Evolutionary conservation across 30 jellyfish, hydroid and myxozoan species (phyloP).

Genomic region (Hydractinia echinata): DNA sequence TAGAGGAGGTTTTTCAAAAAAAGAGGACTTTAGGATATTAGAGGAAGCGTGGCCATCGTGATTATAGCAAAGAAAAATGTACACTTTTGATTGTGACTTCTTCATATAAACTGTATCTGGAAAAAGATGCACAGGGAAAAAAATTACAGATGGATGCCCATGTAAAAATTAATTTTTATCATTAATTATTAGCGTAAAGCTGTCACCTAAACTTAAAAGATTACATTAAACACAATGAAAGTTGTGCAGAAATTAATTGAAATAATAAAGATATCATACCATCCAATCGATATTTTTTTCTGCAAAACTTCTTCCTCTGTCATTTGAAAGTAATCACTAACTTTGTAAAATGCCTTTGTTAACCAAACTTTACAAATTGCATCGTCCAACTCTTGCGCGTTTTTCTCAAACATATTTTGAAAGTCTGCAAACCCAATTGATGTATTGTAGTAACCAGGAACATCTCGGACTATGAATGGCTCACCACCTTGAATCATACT

Average conservation of each 20-base stretch:
- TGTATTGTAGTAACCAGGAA: conserved; percentile 17
- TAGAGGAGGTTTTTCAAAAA: no score
- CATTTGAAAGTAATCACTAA: conserved; percentile 27
- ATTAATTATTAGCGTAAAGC: no score
- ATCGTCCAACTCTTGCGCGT: conserved; percentile 21
- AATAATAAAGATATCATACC: conserved; percentile 5
- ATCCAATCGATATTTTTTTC: conserved; percentile 22
- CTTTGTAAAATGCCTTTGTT: neutral
- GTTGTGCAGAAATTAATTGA: neutral
- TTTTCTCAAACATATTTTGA: neutral
- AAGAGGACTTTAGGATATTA: no score
- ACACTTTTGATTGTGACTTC: no score
- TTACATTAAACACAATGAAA: neutral
- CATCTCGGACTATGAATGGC: conserved; percentile 28
- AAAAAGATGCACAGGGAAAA: no score
- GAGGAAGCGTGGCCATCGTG: no score
- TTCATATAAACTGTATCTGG: no score
- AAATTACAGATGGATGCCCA: no score
- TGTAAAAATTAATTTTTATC: no score
- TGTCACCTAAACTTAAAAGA: no score
- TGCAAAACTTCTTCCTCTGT: conserved; percentile 23
- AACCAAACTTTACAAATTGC: conserved; percentile 14
- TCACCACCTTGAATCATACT: conserved; percentile 2
- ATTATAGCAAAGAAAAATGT: no score
- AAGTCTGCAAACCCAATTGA: conserved; percentile 1